Evolutionary conservation across 2,797 vertebrate species (phyloP).

Genomic region (Myiotriccus ornatus): DNA sequence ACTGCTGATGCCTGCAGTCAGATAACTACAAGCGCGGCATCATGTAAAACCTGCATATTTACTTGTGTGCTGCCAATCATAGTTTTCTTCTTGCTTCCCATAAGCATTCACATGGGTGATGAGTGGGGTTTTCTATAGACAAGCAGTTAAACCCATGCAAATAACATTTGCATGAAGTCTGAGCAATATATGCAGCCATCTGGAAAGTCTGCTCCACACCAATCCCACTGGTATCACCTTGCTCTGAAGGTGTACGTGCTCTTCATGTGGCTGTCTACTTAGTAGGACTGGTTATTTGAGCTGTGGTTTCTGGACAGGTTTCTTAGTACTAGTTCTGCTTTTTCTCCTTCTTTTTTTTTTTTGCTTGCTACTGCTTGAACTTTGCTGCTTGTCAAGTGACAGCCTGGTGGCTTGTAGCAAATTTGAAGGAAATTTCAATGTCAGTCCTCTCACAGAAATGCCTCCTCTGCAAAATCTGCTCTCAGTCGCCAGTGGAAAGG

Average conservation of each 20-base stretch:
- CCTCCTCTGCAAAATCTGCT: constrained; percentile 14
- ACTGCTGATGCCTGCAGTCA: background rate
- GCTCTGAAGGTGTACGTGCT: constrained; percentile 14
- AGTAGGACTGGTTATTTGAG: background rate
- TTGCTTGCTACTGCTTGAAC: background rate
- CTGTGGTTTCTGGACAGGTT: background rate
- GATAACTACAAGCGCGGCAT: background rate
- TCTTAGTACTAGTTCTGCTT: background rate
- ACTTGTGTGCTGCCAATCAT: background rate
- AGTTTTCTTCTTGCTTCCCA: background rate
- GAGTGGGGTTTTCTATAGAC: background rate
- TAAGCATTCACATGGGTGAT: background rate
- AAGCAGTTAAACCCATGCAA: constrained; percentile 23
- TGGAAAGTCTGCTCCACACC: constrained; percentile 26
- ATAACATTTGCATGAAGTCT: constrained; percentile 7
- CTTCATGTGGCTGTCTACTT: constrained; percentile 34
- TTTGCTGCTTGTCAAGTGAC: constrained; percentile 19
- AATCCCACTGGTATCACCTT: constrained; percentile 49
- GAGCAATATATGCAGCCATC: constrained; percentile 42
- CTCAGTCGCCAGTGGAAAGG: background rate
- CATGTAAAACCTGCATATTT: background rate
- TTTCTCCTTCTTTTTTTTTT: background rate
- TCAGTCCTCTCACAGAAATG: background rate
- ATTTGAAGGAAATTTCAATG: constrained; percentile 21
- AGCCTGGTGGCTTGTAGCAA: background rate